Conservation (phyloP, 2,888 invertebrate genomes). For the Malthinus flaveolus region DNA sequence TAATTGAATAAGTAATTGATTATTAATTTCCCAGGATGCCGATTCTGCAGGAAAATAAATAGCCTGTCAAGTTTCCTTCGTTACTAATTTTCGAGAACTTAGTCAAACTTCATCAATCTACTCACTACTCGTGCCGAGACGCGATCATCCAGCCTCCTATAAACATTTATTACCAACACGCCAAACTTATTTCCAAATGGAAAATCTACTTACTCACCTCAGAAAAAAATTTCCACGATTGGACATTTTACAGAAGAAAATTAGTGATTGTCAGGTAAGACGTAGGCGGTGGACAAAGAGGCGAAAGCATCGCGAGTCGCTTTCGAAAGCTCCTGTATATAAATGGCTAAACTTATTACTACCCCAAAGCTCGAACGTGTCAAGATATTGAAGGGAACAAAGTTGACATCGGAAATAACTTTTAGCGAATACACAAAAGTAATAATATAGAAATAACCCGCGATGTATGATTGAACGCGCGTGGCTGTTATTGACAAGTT, state of each 20-base stretch:
- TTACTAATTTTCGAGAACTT: conserved; percentile 30
- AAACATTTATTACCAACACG: conserved; percentile 59
- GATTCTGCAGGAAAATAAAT: conserved; percentile 33
- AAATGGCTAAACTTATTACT: background rate
- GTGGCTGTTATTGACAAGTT: background rate
- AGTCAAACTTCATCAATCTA: conserved; percentile 30
- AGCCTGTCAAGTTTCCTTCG: conserved; percentile 30
- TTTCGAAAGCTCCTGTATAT: background rate
- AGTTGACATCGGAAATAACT: background rate
- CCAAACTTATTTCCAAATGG: background rate
- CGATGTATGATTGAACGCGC: background rate
- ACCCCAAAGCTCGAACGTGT: background rate
- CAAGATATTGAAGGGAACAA: background rate
- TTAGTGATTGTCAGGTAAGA: too few species aligned
- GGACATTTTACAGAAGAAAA: too few species aligned
- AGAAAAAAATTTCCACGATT: too few species aligned
- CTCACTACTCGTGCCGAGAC: conserved; percentile 55
- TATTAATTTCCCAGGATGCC: conserved; percentile 34
- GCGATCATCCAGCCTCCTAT: conserved; percentile 93
- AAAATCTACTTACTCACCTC: background rate
- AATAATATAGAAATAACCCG: background rate
- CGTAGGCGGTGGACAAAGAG: too few species aligned
- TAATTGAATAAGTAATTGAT: conserved; percentile 39
- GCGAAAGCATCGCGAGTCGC: background rate
- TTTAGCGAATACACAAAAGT: background rate